Evolutionary conservation across 2,888 invertebrate species (phyloP), one percentile per base, ranked within the genome.

Genomic region (Trypoxylon attenuatum): DNA sequence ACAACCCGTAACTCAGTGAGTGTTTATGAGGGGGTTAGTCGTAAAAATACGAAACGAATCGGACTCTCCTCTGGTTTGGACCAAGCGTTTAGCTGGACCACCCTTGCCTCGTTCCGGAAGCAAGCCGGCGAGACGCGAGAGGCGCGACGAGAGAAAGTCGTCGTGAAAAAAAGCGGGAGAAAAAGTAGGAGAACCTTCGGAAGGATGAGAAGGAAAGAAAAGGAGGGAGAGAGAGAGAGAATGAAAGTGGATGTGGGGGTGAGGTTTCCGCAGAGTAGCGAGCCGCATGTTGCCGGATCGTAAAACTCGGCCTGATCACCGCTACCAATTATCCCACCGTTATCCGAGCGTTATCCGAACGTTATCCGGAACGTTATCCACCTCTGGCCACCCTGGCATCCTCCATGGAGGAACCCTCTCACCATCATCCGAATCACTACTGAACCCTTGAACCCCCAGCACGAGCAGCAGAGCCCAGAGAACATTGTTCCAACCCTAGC

Each of bases 301-400:
- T 87, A 87, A 87, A 87, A 87, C 82, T 83, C 77, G 81, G 79
- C 80, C 84, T 86, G 87, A 87, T 87, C 86, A 86, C 86, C 83
- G 80, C 78, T 82, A 84, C 86, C 86, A 87, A 87, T 87, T 87
- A 87, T 86, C 86, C 86, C 79, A 79, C 84, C 84, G 85, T 87
- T 86, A 86, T 82, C 81, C 79, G 73, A 79, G 75, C 80, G 81
- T 81, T 82, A 83, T 83, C 85, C 84, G 76, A 76, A 80, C 82
- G 81, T 83, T 83, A 82, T 83, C 80, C 82, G 77, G 78, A 70
- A 79, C 83, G 82, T 84, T 86, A 84, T 84, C 82, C 84, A 79
- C 80, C 78, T 71, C 69, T 55, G 58, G 63, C 62, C 65, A 63
- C 72, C 63, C 71, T 63, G 66, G 62, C 41, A n/a, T n/a, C 72